Conservation (phyloP, 2,888 invertebrate species). For the Tenthredo notha region DNA sequence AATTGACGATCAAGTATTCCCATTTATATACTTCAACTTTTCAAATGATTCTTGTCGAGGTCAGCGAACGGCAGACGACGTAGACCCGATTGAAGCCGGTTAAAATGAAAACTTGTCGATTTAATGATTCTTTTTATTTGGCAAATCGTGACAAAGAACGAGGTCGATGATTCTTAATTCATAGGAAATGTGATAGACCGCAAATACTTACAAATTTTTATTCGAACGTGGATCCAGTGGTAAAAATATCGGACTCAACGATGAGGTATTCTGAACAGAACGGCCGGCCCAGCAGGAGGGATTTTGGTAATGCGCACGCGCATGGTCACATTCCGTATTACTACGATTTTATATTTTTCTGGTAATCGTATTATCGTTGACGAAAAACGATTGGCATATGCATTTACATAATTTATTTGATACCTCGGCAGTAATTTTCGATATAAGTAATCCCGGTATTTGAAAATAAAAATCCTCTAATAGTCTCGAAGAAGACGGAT, state of each 20-base stretch:
- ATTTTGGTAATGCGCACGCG: slow-evolving; percentile 62
- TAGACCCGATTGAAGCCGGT: slow-evolving; percentile 66
- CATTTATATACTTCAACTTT: not conserved
- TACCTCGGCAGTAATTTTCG: not conserved
- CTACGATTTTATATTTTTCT: not conserved
- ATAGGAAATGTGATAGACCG: not conserved
- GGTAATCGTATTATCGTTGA: not conserved
- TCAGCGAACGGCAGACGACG: slow-evolving; percentile 67
- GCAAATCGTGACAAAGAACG: not conserved
- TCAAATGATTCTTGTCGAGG: slow-evolving; percentile 42
- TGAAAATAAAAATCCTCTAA: slow-evolving; percentile 53
- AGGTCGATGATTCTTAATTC: not conserved
- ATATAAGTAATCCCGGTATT: not conserved
- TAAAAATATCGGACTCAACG: slow-evolving; percentile 65
- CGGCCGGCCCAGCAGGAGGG: slow-evolving; percentile 54
- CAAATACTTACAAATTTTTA: slow-evolving; percentile 67
- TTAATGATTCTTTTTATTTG: not conserved
- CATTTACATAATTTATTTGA: not conserved
- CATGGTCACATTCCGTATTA: slow-evolving; percentile 27
- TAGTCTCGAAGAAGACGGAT: slow-evolving; percentile 61
- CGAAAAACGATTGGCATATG: not conserved
- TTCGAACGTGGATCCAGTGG: slow-evolving; percentile 61
- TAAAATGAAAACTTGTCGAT: slow-evolving; percentile 33
- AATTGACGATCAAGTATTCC: slow-evolving; percentile 3
- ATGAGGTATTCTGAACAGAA: slow-evolving; percentile 59